Evolutionary conservation across 1,140 invertebrate genomes (phyloP).

Genomic region (Eumeta japonica): DNA sequence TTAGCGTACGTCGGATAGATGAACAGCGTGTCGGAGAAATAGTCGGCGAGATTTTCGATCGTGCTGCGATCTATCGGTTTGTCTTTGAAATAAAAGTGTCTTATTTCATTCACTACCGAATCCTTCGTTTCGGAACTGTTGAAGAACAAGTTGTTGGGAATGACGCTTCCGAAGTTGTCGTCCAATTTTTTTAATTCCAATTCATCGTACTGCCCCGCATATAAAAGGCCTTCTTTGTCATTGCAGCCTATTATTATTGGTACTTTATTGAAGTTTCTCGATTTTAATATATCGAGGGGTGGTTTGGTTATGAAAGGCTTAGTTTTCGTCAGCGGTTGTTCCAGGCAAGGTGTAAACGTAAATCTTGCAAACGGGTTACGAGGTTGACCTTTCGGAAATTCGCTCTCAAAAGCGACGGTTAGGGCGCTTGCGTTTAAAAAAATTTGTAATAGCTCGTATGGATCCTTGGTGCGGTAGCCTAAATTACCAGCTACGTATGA

Average conservation of each 20-base stretch:
- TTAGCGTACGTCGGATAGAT: conserved; percentile 10
- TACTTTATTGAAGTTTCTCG: conserved; percentile 8
- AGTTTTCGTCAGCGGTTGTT: conserved; percentile 8
- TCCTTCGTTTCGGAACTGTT: conserved; percentile 3
- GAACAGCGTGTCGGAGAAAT: conserved; percentile 12
- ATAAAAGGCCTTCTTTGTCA: conserved; percentile 23
- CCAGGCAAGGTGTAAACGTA: conserved; percentile 21
- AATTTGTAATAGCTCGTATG: conserved; percentile 14
- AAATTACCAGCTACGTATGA: conserved; percentile 15
- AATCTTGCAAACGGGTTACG: conserved; percentile 13
- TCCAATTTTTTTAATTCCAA: conserved; percentile 10
- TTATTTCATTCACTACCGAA: not conserved
- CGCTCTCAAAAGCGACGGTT: conserved; percentile 16
- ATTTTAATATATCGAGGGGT: conserved; percentile 15
- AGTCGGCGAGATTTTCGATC: conserved; percentile 7
- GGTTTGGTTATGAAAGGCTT: conserved; percentile 11
- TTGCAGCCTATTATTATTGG: conserved; percentile 19
- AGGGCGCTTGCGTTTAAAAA: conserved; percentile 14
- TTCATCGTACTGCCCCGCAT: conserved; percentile 11
- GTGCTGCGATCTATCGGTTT: not conserved
- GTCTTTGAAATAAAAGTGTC: conserved; percentile 6
- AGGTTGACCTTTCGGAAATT: conserved; percentile 8
- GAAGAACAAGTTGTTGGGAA: conserved; percentile 16
- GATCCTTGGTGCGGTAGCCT: conserved; percentile 19
- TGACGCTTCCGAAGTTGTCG: conserved; percentile 10